A percentile compares a stretch with the other conserved stretches of the same genome.
These are phyloP conservation scores for Thaleichthys pacificus DNA, from an alignment of 2,797 vertebrate genomes.

Conservation along the genomic window DNA sequence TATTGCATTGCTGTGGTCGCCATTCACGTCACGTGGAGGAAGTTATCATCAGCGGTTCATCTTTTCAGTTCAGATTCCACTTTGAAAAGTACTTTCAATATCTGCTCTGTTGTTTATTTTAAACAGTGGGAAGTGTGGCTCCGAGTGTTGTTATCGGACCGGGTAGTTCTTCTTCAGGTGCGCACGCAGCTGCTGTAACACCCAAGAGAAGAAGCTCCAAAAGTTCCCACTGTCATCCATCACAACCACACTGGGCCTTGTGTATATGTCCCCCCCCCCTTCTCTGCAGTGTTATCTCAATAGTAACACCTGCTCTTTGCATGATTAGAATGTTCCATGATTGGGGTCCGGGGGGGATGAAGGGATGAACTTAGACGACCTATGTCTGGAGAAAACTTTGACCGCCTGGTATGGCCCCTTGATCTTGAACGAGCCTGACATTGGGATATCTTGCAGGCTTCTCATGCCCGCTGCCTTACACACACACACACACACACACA, in stretches of 20 bases:
- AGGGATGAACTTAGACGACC: conserved; percentile 38
- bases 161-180: conserved; percentile 11
- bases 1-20: conserved; percentile 28
- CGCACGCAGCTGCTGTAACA: conserved; percentile 7
- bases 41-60: neutral
- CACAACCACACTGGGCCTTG: conserved; percentile 24
- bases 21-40: too few species aligned
- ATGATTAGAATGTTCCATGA: conserved; percentile 49
- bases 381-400: conserved; percentile 29
- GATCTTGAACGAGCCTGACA: conserved; percentile 38
- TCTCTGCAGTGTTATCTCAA: conserved; percentile 52
- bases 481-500: neutral
- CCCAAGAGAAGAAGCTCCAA: conserved; percentile 35
- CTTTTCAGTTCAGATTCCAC: conserved; percentile 10
- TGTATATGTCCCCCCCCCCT: conserved; percentile 28
- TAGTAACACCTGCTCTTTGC: conserved; percentile 52
- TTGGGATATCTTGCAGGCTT: conserved; percentile 15
- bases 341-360: conserved; percentile 36
- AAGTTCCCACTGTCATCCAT: conserved; percentile 40
- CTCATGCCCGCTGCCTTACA: neutral
- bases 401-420: conserved; percentile 34
- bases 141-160: neutral
- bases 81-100: conserved; percentile 18
- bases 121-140: neutral
- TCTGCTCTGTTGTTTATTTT: conserved; percentile 2